Evolutionary conservation across 2,797 vertebrate genomes (phyloP), one percentile per base, ranked within the genome.

Genomic region (Percopsis omiscomaycus): DNA sequence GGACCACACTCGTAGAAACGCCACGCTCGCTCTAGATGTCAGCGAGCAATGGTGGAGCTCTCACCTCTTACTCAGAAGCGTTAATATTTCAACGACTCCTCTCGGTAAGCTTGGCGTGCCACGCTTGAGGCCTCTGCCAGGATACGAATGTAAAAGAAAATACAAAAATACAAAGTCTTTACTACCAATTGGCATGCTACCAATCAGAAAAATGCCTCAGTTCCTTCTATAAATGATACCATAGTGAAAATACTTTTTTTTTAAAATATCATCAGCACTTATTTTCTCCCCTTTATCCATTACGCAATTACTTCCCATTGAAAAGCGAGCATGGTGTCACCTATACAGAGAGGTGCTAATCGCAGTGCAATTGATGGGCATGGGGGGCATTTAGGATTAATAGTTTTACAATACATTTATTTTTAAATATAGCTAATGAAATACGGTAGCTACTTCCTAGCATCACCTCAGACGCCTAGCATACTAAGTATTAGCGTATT

Each of bases 171-270:
- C 79, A 69, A 58, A 81, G 77, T 65, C 53, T 78, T 82, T 69
- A 82, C 79, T 74, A 79, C 69, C 59, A 52, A 77, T 69, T 81
- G 81, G 77, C 77, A 37, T 0, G 16, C 63, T 55, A 67, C 79
- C 30, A 77, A 81, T 61, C 63, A 65, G 68, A 59, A 51, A 52
- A 76, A 76, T 63, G 55, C 66, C 59, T 64, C 59, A 67, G 55
- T 74, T 64, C 73, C 73, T 74, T 29, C 47, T 73, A 77, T 77
- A 75, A 82, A 85, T 81, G 68, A 80, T 54, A 74, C 60, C 61
- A 49, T 42, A 30, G 63, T 71, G 73, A 63, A 69, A 78, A 71
- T 57, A 29, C 46, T 66, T 73, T 66, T 75, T 81, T 80, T 83
- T 73, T 73, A 74, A 71, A 74, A 71, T 81, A 74, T 68, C 55